These are phyloP conservation scores for Drusus annulatus DNA, from an alignment of 1,140 invertebrate species.

Conservation along the genomic window DNA sequence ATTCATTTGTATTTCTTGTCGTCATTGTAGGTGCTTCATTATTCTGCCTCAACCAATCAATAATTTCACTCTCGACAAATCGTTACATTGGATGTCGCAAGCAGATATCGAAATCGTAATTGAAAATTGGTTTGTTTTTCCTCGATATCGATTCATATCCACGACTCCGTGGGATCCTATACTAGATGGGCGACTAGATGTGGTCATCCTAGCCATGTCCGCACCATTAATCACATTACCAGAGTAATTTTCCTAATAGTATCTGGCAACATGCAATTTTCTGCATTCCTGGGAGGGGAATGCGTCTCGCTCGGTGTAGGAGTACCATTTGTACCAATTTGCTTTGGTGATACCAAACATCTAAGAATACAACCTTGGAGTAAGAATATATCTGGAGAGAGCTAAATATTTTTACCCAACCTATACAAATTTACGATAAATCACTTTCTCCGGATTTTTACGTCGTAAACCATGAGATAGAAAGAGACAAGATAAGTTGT, in stretches of 20 bases:
- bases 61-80: conserved; percentile 2
- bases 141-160: conserved; percentile 13
- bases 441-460: too few relatives aligned
- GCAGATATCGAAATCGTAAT: conserved; percentile 5
- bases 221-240: conserved; percentile 13
- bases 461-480: too few relatives aligned
- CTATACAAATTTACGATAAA: too few relatives aligned
- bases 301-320: background rate
- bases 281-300: conserved; percentile 25
- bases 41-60: background rate
- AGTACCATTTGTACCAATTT: background rate
- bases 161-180: conserved; percentile 10
- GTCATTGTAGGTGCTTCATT: background rate
- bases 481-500: too few relatives aligned
- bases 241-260: conserved; percentile 22
- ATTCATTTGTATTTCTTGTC: too few relatives aligned
- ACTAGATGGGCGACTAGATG: background rate
- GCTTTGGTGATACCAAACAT: background rate
- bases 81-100: conserved; percentile 10
- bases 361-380: too few relatives aligned
- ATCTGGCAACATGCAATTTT: conserved; percentile 11
- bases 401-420: too few relatives aligned
- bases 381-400: too few relatives aligned
- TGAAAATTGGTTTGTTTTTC: conserved; percentile 15
- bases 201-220: background rate